A percentile compares a stretch with the other conserved stretches of the same genome.
These are phyloP conservation scores for Phocoena phocoena DNA, from an alignment of 2,113 vertebrate species.

Conservation along the genomic window DNA sequence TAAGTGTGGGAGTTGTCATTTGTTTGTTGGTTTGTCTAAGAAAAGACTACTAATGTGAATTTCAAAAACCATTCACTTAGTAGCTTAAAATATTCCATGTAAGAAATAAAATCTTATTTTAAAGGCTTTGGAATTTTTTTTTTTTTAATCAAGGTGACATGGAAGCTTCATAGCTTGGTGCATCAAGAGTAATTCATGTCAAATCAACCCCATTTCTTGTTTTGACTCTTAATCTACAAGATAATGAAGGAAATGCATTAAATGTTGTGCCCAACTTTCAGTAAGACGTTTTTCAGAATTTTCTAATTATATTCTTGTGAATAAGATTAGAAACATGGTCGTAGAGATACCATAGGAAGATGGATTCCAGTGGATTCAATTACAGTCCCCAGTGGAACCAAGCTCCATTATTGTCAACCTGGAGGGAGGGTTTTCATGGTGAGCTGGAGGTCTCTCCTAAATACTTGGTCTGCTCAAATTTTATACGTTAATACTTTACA, in stretches of 20 bases:
- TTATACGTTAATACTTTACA: background rate
- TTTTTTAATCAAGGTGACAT: background rate
- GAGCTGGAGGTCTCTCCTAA: background rate
- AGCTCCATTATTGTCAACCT: background rate
- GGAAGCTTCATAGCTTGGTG: background rate
- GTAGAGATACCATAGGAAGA: background rate
- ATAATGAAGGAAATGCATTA: background rate
- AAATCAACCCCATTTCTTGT: background rate
- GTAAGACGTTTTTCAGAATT: background rate
- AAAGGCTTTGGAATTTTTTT: constrained; percentile 2
- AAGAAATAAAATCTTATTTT: background rate
- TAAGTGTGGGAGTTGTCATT: background rate
- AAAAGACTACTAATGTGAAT: background rate
- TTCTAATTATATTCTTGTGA: background rate
- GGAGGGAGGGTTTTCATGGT: background rate
- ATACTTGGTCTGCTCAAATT: background rate
- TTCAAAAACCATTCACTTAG: background rate
- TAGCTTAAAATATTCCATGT: background rate
- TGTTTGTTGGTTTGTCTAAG: background rate
- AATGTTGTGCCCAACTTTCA: background rate
- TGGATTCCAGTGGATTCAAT: background rate
- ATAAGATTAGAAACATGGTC: background rate
- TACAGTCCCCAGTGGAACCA: background rate
- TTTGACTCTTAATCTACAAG: background rate
- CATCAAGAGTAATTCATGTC: background rate